These are phyloP conservation scores for Melanocharis versteri DNA, from an alignment of 2,113 vertebrate species.

Conservation along the genomic window DNA sequence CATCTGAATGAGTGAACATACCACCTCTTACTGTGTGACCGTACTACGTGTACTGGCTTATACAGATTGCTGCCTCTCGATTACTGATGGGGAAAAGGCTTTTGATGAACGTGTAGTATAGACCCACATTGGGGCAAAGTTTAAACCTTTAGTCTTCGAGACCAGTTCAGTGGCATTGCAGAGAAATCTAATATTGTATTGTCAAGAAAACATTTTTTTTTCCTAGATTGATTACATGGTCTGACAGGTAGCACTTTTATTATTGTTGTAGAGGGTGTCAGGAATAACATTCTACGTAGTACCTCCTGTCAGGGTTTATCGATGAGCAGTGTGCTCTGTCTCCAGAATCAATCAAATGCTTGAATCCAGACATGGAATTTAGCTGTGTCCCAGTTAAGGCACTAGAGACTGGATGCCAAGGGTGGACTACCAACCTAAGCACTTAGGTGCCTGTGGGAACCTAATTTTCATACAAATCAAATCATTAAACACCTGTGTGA, in stretches of 20 bases:
- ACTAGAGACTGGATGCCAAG: neutral
- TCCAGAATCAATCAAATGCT: neutral
- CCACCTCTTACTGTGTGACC: neutral
- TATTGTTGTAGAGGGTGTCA: constrained; percentile 18
- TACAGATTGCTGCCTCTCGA: neutral
- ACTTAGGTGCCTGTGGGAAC: neutral
- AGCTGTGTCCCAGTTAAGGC: neutral
- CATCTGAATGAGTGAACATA: neutral
- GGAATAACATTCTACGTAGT: neutral
- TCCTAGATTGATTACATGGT: neutral
- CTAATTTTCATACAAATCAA: neutral
- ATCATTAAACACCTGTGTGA: neutral
- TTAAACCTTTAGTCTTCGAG: neutral
- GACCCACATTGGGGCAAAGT: neutral
- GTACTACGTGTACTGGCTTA: accelerated
- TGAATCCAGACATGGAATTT: neutral
- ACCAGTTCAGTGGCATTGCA: neutral
- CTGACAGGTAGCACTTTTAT: constrained; percentile 6
- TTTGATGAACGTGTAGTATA: neutral
- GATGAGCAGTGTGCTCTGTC: neutral
- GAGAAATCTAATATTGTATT: constrained; percentile 20
- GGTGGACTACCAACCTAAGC: neutral
- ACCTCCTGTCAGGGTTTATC: neutral
- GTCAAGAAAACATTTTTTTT: constrained; percentile 11
- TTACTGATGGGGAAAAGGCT: neutral